Evolutionary conservation across 2,888 invertebrate genomes (phyloP).

Genomic region (Heteromurus nitidus): DNA sequence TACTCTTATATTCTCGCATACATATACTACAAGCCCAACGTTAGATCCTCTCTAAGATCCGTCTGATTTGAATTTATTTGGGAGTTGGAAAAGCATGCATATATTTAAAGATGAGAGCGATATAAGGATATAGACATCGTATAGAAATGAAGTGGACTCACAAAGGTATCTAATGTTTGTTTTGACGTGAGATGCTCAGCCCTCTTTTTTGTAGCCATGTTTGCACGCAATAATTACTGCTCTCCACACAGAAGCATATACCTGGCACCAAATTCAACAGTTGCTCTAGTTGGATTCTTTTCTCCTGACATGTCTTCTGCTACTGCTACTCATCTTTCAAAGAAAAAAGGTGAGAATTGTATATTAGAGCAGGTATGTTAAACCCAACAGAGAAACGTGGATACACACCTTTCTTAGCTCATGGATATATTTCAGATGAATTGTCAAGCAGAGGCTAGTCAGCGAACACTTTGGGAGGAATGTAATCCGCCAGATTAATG

Average conservation of each 20-base stretch:
- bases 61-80: neutral
- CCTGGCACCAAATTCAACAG: conserved; percentile 35
- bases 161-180: conserved; percentile 53
- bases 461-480: conserved; percentile 6
- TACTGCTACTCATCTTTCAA: conserved; percentile 47
- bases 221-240: conserved; percentile 64
- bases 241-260: conserved; percentile 49
- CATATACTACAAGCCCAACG: neutral
- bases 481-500: conserved; percentile 51
- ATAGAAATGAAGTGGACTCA: conserved; percentile 13
- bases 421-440: conserved; percentile 13
- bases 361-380: neutral
- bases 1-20: neutral
- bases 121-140: too few species aligned
- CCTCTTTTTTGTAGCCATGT: conserved; percentile 66
- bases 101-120: neutral
- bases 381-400: conserved; percentile 21
- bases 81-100: neutral
- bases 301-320: conserved; percentile 24
- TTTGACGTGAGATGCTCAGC: conserved; percentile 65
- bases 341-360: conserved; percentile 63
- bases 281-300: conserved; percentile 38
- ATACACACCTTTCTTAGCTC: neutral
- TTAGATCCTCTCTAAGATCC: neutral
- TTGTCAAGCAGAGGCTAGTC: conserved; percentile 8